phyloP scores from a whole-genome alignment of 2,888 invertebrate species.

The Apamea epomidion region DNA sequence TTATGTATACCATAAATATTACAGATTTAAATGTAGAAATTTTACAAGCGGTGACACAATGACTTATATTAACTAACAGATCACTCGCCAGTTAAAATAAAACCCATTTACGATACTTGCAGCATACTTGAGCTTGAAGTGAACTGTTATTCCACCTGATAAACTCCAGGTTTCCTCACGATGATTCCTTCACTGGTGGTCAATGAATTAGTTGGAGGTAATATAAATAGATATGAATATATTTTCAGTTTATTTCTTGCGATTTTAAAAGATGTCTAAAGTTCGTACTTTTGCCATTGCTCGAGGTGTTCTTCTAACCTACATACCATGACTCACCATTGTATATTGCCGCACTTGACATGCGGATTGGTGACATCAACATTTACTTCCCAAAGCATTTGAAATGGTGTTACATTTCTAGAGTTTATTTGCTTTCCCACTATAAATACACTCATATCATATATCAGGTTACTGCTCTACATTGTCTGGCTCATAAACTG shows the following conservation, averaged over 20 bases:
- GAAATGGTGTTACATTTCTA: slow-evolving; percentile 16
- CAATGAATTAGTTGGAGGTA: background rate
- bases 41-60: no score
- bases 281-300: background rate
- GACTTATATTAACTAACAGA: no score
- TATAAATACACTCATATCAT: background rate
- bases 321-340: slow-evolving; percentile 5
- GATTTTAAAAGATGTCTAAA: background rate
- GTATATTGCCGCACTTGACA: slow-evolving; percentile 11
- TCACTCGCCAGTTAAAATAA: no score
- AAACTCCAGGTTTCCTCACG: background rate
- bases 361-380: slow-evolving; percentile 42
- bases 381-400: slow-evolving; percentile 2
- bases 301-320: background rate
- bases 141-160: no score
- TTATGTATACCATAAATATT: no score
- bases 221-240: background rate
- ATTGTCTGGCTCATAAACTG: slow-evolving; percentile 18
- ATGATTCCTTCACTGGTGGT: background rate
- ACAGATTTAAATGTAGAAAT: no score
- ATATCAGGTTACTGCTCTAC: background rate
- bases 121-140: no score
- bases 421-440: slow-evolving; percentile 7
- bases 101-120: no score
- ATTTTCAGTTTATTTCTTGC: background rate